A percentile compares a stretch with the other conserved stretches of the same genome.
phyloP scores from a whole-genome alignment of 1,140 invertebrate species.

The Chelonus insularis region DNA sequence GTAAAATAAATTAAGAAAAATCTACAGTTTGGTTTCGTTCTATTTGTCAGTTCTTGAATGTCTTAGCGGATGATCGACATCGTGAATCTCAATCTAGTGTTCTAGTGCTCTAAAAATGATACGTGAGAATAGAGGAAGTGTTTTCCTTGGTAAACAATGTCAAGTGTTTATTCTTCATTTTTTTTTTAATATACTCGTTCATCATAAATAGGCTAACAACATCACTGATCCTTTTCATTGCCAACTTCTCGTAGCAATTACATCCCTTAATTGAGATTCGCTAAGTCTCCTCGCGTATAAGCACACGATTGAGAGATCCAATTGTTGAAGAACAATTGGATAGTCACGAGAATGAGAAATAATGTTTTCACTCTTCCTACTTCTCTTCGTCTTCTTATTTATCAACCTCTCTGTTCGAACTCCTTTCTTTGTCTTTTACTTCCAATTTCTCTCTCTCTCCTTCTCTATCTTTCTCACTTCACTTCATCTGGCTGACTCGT shows the following conservation, averaged over 20 bases:
- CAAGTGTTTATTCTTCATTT: background rate
- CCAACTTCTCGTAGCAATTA: background rate
- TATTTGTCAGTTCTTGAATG: background rate
- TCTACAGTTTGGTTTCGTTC: background rate
- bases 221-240: background rate
- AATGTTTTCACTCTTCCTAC: too few species aligned
- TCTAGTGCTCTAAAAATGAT: background rate
- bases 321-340: too few species aligned
- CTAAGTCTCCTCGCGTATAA: background rate
- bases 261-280: background rate
- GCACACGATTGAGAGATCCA: too few species aligned
- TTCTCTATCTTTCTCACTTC: too few species aligned
- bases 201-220: background rate
- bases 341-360: too few species aligned
- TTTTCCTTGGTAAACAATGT: too few species aligned
- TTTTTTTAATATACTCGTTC: background rate
- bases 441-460: too few species aligned
- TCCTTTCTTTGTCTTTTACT: too few species aligned
- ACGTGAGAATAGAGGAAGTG: background rate
- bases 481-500: too few species aligned
- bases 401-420: too few species aligned
- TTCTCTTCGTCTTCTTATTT: too few species aligned
- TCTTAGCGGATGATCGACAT: background rate
- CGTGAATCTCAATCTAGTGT: slow-evolving; percentile 1
- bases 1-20: background rate